These are phyloP conservation scores for Incurvaria masculella DNA, from an alignment of 2,888 invertebrate genomes.

Conservation along the genomic window DNA sequence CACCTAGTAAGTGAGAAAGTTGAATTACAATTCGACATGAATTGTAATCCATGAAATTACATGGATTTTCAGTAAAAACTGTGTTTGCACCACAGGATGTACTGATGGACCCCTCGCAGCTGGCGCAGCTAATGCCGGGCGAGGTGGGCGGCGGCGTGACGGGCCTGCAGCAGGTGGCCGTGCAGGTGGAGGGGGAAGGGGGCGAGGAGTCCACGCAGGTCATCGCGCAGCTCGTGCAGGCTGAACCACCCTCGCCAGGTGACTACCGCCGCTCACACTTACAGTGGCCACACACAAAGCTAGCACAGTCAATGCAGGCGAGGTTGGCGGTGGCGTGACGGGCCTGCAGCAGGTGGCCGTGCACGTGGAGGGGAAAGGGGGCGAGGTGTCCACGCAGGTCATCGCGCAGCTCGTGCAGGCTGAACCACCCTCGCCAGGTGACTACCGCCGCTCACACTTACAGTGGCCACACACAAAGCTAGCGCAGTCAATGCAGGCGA, in stretches of 20 bases:
- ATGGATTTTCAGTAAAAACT: too few relatives aligned
- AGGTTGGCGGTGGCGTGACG: conserved; percentile 34
- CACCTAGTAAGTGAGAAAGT: too few relatives aligned
- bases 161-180: conserved; percentile 51
- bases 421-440: conserved; percentile 80
- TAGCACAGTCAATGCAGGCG: conserved; percentile 58
- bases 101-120: conserved; percentile 48
- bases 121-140: conserved; percentile 59
- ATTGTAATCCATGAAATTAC: too few relatives aligned
- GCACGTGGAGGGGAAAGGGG: conserved; percentile 54
- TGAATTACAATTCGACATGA: too few relatives aligned
- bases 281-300: too few relatives aligned
- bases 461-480: too few relatives aligned
- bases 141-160: conserved; percentile 41
- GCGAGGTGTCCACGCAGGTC: conserved; percentile 69
- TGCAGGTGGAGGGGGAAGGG: conserved; percentile 54
- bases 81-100: conserved; percentile 31
- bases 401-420: conserved; percentile 85
- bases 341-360: conserved; percentile 53
- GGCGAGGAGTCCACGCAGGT: conserved; percentile 70
- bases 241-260: conserved; percentile 82
- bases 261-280: conserved; percentile 19
- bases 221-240: conserved; percentile 82
- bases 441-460: conserved; percentile 16
- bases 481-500: conserved; percentile 58